phyloP scores from a whole-genome alignment of 2,113 vertebrate genomes.

The Emydocephalus ijimae region DNA sequence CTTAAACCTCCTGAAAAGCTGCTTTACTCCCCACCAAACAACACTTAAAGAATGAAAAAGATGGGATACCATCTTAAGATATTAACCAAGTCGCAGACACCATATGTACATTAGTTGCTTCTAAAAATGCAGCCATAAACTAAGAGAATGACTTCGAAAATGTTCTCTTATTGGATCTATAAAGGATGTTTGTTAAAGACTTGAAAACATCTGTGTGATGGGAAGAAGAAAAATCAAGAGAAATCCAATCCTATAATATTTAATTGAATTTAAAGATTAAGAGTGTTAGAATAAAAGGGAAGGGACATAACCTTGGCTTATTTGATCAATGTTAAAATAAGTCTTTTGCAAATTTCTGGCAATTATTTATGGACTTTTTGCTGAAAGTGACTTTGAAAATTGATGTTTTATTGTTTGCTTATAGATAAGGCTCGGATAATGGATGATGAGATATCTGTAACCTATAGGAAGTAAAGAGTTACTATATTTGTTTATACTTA shows the following conservation, averaged over 20 bases:
- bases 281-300: neutral
- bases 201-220: neutral
- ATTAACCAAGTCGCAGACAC: neutral
- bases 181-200: neutral
- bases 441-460: neutral
- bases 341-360: neutral
- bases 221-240: neutral
- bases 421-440: neutral
- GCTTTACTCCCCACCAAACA: neutral
- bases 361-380: neutral
- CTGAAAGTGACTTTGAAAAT: neutral
- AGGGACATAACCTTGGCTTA: neutral
- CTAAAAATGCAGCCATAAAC: neutral
- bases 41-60: neutral
- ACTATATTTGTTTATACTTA: neutral
- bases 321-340: neutral
- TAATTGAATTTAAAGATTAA: neutral
- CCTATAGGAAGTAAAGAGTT: neutral
- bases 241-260: neutral
- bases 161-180: neutral
- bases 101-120: neutral
- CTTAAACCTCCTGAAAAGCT: neutral
- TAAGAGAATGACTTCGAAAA: neutral
- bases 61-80: conserved; percentile 7
- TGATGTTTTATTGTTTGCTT: neutral